Evolutionary conservation across 2,888 invertebrate genomes (phyloP), one percentile per base, ranked within the genome.

Genomic region (Augochlorella aurata): DNA sequence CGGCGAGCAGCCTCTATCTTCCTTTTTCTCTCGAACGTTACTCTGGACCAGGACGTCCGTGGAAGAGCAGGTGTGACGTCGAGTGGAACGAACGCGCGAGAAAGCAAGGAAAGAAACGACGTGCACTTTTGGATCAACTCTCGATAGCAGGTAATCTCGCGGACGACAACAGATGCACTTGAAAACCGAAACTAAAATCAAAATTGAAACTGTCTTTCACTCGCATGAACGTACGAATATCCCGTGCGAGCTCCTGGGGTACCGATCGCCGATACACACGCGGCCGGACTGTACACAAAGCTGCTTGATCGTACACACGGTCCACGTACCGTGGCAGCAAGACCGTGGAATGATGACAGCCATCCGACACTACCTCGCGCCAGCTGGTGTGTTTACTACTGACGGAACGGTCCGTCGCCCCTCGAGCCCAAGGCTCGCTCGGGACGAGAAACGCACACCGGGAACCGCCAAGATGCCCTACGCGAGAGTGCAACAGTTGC

Each of bases 381-480:
- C 82, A 81, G 87, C 85, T 84, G 80, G 75, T 90, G 91, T 91
- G 91, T 91, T 91, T 91, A 91, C 91, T 86, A 90, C 89, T 87
- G 89, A 0, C 29, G 50, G 89, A 84, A 77, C 75, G 77, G 69
- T 74, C 73, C 74, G 77, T 69, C 81, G 79, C 75, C 77, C 83
- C 74, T 68, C 81, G 86, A 80, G 71, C 65, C 78, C 49, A 65
- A 78, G 74, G 77, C 76, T 77, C 74, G 77, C 74, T 77, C 74
- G 81, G 74, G 76, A 78, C 84, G 76, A 81, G 78, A 29, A 78
- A 66, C 74, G 16, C 54, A 76, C 85, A 81, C 76, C 75, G 74
- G 65, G 79, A 69, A 72, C 58, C 74, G 75, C 47, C 81, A 72
- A 77, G 21, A 44, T 16, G 24, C 70, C 80, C 71, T 61, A 63